These are phyloP conservation scores for Phlogophora meticulosa DNA, from an alignment of 2,888 invertebrate species.

Conservation along the genomic window DNA sequence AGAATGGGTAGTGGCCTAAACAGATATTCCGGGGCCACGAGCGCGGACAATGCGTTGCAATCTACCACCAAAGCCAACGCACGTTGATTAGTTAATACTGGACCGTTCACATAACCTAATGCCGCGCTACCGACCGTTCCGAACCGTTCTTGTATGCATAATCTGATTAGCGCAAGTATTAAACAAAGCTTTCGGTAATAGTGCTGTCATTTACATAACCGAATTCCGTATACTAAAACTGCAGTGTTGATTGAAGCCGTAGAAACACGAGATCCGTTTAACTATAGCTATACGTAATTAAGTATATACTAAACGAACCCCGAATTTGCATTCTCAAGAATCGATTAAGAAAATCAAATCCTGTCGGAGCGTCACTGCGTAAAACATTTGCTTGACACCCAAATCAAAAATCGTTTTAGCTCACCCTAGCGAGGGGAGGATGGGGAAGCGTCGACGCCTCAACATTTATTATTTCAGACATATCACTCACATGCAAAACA, in stretches of 20 bases:
- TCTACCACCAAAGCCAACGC: conserved; percentile 88
- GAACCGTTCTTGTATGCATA: conserved; percentile 90
- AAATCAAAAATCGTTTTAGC: conserved; percentile 91
- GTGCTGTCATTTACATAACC: conserved; percentile 81
- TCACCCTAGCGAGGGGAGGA: conserved; percentile 84
- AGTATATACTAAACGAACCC: conserved; percentile 64
- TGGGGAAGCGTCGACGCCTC: conserved; percentile 90
- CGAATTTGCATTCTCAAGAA: conserved; percentile 84
- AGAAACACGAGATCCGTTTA: conserved; percentile 73
- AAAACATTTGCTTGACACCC: conserved; percentile 91
- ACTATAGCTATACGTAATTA: conserved; percentile 66
- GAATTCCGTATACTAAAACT: conserved; percentile 66
- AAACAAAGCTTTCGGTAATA: conserved; percentile 86
- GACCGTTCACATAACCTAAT: conserved; percentile 87
- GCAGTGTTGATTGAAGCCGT: conserved; percentile 73
- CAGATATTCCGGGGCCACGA: conserved; percentile 90
- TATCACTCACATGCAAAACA: conserved; percentile 92
- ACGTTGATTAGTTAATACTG: conserved; percentile 90
- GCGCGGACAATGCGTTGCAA: conserved; percentile 89
- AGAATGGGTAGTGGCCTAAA: conserved; percentile 89
- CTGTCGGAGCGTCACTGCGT: conserved; percentile 87
- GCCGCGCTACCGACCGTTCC: conserved; percentile 80
- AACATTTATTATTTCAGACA: conserved; percentile 92
- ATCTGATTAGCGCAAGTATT: conserved; percentile 90
- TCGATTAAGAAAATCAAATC: conserved; percentile 91